Conservation (phyloP, 1,140 invertebrate genomes). For the Dendroctonus ponderosae region DNA sequence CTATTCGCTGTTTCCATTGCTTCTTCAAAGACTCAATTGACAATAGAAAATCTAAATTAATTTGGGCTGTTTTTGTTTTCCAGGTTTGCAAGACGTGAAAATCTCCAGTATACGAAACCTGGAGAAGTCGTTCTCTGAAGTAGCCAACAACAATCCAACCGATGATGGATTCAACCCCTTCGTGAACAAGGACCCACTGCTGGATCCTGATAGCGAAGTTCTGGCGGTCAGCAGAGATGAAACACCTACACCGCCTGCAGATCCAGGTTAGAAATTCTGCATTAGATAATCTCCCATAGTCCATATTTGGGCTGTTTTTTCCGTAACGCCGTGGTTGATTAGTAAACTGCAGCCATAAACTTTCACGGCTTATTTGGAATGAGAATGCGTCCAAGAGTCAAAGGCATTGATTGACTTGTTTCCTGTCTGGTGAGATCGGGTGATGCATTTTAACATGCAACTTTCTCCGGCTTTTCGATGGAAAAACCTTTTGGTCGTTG, state of each 20-base stretch:
- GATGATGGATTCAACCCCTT: conserved; percentile 39
- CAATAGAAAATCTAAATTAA: neutral
- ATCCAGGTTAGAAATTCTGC: conserved; percentile 51
- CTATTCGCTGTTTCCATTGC: no score
- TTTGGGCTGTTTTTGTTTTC: conserved; percentile 1
- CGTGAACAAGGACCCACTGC: neutral
- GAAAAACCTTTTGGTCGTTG: no score
- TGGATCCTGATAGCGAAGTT: conserved; percentile 2
- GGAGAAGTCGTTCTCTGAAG: conserved; percentile 33
- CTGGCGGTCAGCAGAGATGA: conserved; percentile 41
- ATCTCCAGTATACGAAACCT: conserved; percentile 4
- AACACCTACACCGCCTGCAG: conserved; percentile 57
- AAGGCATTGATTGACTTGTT: conserved; percentile 6
- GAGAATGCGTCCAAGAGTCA: conserved; percentile 8
- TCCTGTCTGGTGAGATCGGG: neutral
- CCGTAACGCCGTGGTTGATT: conserved; percentile 10
- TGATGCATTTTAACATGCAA: no score
- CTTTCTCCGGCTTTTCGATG: no score
- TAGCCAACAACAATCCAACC: conserved; percentile 38
- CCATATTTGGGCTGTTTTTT: conserved; percentile 6
- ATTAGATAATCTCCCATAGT: neutral
- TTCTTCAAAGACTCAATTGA: no score
- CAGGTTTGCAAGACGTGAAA: conserved; percentile 37
- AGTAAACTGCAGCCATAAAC: conserved; percentile 16
- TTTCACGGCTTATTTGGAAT: conserved; percentile 28